A percentile compares a stretch with the other conserved stretches of the same genome.
These are phyloP conservation scores for Pinna nobilis DNA, from an alignment of 1,140 invertebrate genomes.

Conservation along the genomic window DNA sequence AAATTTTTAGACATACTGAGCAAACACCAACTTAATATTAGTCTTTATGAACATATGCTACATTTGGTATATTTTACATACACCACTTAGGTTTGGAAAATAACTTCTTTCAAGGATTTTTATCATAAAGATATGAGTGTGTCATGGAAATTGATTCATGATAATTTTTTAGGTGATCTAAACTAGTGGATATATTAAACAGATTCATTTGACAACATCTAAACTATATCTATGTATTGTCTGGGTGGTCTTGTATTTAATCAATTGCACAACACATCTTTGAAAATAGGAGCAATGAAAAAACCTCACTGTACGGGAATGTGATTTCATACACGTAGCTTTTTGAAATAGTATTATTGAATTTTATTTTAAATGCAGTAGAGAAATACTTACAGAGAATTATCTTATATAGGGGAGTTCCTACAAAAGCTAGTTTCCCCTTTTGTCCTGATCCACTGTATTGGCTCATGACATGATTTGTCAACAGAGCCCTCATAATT, in stretches of 20 bases:
- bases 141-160: no score
- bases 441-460: conserved; percentile 4
- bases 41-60: neutral
- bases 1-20: no score
- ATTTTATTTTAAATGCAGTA: neutral
- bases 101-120: no score
- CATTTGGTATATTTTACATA: neutral
- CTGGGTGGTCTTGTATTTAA: neutral
- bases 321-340: neutral
- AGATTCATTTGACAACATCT: no score
- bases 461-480: neutral
- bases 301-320: neutral
- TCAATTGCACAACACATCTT: neutral
- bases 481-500: conserved; percentile 4
- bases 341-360: neutral
- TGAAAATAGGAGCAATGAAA: neutral
- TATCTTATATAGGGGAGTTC: neutral
- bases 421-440: neutral
- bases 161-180: no score
- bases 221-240: no score
- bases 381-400: neutral
- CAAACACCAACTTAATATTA: no score
- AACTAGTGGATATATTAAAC: no score
- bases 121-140: no score
- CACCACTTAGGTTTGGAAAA: no score